Conservation (phyloP, 2,888 invertebrate species). For the Callinectes sapidus region DNA sequence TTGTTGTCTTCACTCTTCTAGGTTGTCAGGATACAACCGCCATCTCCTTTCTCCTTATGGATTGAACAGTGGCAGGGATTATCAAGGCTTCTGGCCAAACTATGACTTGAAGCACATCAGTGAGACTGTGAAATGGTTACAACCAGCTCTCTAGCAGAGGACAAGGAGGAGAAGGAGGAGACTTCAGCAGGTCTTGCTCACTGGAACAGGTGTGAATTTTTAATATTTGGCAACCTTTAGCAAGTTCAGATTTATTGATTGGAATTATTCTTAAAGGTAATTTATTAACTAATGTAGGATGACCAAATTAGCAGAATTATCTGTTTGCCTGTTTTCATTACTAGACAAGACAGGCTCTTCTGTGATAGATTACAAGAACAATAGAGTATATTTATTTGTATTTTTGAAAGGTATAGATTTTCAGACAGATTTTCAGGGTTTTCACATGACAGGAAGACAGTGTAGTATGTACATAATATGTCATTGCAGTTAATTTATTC, state of each 20-base stretch:
- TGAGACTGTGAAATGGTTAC: constrained; percentile 4
- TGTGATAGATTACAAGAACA: not conserved
- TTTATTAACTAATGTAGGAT: not conserved
- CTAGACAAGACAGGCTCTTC: not conserved
- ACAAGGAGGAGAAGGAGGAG: not conserved
- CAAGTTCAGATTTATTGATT: not conserved
- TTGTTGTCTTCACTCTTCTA: constrained; percentile 3
- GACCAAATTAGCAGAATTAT: not conserved
- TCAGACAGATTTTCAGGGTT: no score
- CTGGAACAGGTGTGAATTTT: not conserved
- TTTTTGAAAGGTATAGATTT: not conserved
- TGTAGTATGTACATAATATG: not conserved
- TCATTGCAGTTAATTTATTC: not conserved
- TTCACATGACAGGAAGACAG: no score
- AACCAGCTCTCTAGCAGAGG: not conserved
- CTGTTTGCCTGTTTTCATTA: not conserved
- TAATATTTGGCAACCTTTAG: not conserved
- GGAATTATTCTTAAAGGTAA: not conserved
- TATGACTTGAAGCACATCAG: constrained; percentile 44
- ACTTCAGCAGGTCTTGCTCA: not conserved
- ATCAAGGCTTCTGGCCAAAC: constrained; percentile 49
- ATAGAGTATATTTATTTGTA: not conserved
- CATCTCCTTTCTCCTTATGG: constrained; percentile 59
- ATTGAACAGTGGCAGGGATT: constrained; percentile 49
- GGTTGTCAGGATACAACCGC: constrained; percentile 59